A percentile compares a stretch with the other conserved stretches of the same genome.
phyloP scores from a whole-genome alignment of 2,113 vertebrate genomes.

The Nothobranchius furzeri region DNA sequence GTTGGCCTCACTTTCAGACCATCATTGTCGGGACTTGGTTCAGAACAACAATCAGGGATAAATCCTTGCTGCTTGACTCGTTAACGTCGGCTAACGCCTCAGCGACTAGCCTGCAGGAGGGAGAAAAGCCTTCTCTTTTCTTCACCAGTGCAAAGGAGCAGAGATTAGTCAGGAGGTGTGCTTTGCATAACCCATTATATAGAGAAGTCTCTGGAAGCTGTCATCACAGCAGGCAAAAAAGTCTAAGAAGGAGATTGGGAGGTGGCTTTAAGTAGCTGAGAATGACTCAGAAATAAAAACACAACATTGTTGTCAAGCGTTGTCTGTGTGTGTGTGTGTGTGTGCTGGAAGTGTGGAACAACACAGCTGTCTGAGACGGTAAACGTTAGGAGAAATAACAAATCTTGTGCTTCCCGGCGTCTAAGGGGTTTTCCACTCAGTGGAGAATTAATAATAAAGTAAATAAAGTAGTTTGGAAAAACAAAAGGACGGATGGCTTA shows the following conservation, averaged over 20 bases:
- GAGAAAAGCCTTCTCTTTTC: slow-evolving; percentile 50
- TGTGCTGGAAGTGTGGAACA: too few species aligned
- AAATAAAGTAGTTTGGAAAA: too few species aligned
- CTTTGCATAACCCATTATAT: slow-evolving; percentile 63
- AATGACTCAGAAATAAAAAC: slow-evolving; percentile 48
- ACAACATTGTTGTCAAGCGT: slow-evolving; percentile 32
- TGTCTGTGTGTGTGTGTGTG: slow-evolving; percentile 46
- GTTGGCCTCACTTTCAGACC: too few species aligned
- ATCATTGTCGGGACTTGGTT: slow-evolving; percentile 10
- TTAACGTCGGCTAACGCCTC: slow-evolving; percentile 60
- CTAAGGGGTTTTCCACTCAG: too few species aligned
- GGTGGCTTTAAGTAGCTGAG: slow-evolving; percentile 37
- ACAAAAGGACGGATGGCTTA: too few species aligned
- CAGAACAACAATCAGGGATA: slow-evolving; percentile 54
- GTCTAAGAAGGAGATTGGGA: slow-evolving; percentile 40
- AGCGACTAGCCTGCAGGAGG: slow-evolving; percentile 68
- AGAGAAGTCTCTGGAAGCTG: slow-evolving; percentile 39
- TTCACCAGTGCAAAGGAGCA: slow-evolving; percentile 22
- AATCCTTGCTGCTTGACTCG: slow-evolving; percentile 60
- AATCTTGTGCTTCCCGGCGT: too few species aligned
- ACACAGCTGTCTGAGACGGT: too few species aligned
- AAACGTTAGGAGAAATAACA: too few species aligned
- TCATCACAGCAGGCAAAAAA: slow-evolving; percentile 29
- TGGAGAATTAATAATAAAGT: too few species aligned
- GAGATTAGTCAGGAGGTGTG: slow-evolving; percentile 55